phyloP scores from a whole-genome alignment of 2,888 invertebrate species.

The Tromatobia lineatoria region DNA sequence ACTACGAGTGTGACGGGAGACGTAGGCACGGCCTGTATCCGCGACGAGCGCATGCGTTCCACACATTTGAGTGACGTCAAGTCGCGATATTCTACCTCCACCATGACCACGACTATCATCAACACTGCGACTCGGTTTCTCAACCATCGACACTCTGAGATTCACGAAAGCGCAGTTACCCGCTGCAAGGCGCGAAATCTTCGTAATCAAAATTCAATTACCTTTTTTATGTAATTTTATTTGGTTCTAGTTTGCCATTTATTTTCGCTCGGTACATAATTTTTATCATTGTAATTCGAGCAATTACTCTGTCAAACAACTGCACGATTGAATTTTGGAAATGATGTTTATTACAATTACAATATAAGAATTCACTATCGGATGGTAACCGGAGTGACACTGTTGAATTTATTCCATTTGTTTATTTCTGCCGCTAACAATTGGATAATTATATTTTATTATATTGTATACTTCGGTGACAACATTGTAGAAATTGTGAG shows the following conservation, averaged over 20 bases:
- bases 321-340: no score
- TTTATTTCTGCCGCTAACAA: no score
- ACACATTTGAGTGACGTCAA: conserved; percentile 35
- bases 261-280: neutral
- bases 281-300: no score
- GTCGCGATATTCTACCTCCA: conserved; percentile 38
- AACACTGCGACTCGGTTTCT: conserved; percentile 6
- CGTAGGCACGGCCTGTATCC: conserved; percentile 48
- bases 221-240: neutral
- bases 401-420: no score
- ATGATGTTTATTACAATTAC: no score
- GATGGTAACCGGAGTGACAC: no score
- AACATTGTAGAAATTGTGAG: no score
- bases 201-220: neutral
- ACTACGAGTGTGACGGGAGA: conserved; percentile 41
- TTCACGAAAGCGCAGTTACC: neutral
- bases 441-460: no score
- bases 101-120: conserved; percentile 24
- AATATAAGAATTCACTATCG: no score
- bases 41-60: conserved; percentile 64
- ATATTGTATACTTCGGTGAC: no score
- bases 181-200: neutral
- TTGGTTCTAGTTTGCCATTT: neutral
- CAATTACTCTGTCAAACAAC: no score
- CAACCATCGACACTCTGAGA: neutral